These are phyloP conservation scores for Callospermophilus lateralis DNA, from an alignment of 2,113 vertebrate species.

Conservation along the genomic window DNA sequence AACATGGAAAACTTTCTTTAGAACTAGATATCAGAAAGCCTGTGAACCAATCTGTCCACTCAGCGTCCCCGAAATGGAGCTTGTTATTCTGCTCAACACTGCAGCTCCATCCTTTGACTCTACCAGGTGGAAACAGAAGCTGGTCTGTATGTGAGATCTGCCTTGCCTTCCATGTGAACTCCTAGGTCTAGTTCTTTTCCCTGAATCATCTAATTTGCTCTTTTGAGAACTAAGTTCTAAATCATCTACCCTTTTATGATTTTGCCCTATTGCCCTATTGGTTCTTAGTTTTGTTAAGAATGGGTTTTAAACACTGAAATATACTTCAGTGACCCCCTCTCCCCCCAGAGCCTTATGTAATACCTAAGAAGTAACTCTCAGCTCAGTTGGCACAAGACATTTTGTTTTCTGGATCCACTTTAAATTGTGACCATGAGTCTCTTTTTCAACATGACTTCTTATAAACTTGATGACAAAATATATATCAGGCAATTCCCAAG, in stretches of 20 bases:
- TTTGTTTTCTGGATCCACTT: not conserved
- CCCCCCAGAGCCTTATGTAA: not conserved
- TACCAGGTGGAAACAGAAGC: too few relatives aligned
- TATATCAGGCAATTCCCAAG: not conserved
- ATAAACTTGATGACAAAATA: not conserved
- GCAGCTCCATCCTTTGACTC: not conserved
- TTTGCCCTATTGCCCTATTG: not conserved
- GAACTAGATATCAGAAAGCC: not conserved
- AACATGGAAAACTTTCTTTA: not conserved
- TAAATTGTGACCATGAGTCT: not conserved
- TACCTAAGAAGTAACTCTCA: not conserved
- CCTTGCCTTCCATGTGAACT: too few relatives aligned
- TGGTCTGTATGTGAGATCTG: not conserved
- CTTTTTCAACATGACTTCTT: not conserved
- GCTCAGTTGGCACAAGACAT: not conserved
- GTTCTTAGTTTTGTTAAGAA: not conserved
- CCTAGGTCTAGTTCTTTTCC: not conserved
- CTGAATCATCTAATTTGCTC: not conserved
- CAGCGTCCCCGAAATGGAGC: not conserved
- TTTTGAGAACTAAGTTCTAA: not conserved
- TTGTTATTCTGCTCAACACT: rapidly evolving
- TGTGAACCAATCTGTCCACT: not conserved
- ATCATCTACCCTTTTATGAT: not conserved
- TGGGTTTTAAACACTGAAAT: not conserved
- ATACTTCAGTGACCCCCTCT: not conserved